phyloP scores from a whole-genome alignment of 2,888 invertebrate genomes.

The Omphaloscelis lunosa region DNA sequence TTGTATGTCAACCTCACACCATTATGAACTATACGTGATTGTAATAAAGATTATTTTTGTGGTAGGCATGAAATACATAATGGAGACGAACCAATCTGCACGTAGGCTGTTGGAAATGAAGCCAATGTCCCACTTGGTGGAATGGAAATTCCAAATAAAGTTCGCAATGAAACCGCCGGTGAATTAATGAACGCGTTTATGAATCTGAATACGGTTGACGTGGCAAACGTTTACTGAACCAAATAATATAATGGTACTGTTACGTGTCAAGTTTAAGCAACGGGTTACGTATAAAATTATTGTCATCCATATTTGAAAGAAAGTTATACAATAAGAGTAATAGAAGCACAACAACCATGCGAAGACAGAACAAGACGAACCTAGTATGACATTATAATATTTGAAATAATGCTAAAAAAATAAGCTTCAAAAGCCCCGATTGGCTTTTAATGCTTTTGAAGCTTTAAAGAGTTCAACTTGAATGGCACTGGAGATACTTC shows the following conservation, averaged over 20 bases:
- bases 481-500: background rate
- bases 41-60: slow-evolving; percentile 67
- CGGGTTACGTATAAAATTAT: slow-evolving; percentile 45
- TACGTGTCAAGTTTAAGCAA: slow-evolving; percentile 53
- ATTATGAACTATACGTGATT: slow-evolving; percentile 69
- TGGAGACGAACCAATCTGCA: slow-evolving; percentile 71
- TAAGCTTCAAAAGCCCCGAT: background rate
- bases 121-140: slow-evolving; percentile 75
- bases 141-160: slow-evolving; percentile 77
- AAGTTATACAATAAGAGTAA: slow-evolving; percentile 45
- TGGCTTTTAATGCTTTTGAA: background rate
- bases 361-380: background rate
- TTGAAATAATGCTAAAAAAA: background rate
- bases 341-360: background rate
- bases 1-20: slow-evolving; percentile 49
- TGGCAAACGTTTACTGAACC: slow-evolving; percentile 36
- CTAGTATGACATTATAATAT: background rate
- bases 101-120: slow-evolving; percentile 78
- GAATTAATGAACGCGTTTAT: slow-evolving; percentile 73
- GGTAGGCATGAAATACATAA: slow-evolving; percentile 48
- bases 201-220: slow-evolving; percentile 55
- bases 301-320: slow-evolving; percentile 29
- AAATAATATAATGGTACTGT: slow-evolving; percentile 51
- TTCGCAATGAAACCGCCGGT: slow-evolving; percentile 73
- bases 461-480: background rate